These are phyloP conservation scores for Amphimedon queenslandica DNA, from an alignment of 37 sponge, comb jelly and placozoan genomes.

Conservation along the genomic window DNA sequence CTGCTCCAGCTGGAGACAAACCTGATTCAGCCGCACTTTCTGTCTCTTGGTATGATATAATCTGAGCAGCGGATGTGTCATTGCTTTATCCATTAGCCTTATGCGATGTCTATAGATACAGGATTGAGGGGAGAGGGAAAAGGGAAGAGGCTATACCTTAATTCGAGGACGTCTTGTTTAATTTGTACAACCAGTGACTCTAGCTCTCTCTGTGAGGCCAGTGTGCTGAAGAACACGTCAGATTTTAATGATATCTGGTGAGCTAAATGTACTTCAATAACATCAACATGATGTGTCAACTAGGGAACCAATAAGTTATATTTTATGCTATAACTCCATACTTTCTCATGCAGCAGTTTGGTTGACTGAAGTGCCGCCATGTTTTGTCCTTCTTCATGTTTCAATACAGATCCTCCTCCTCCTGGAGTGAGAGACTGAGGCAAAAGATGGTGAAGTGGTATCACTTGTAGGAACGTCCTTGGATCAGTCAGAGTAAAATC, in stretches of 20 bases:
- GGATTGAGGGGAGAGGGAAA: neutral
- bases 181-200: conserved; percentile 42
- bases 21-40: neutral
- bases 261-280: conserved; percentile 89
- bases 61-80: conserved; percentile 28
- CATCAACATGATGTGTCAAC: conserved; percentile 91
- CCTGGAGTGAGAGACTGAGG: conserved; percentile 3
- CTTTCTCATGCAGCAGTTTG: conserved; percentile 81
- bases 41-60: conserved; percentile 22
- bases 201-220: conserved; percentile 76
- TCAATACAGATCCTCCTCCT: no score
- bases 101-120: conserved; percentile 35
- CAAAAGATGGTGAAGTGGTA: conserved; percentile 40
- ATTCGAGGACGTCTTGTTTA: conserved; percentile 32
- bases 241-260: conserved; percentile 83
- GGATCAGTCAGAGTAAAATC: conserved; percentile 72
- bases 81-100: conserved; percentile 10
- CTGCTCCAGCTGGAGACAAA: conserved; percentile 64
- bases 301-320: conserved; percentile 11
- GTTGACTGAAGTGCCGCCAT: conserved; percentile 24
- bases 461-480: conserved; percentile 73
- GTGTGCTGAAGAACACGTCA: conserved; percentile 88
- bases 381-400: neutral
- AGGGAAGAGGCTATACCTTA: conserved; percentile 11
- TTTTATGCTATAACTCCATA: neutral